A percentile compares a stretch with the other conserved stretches of the same genome.
These are phyloP conservation scores for Conops quadrifasciatus DNA, from an alignment of 2,888 invertebrate species.

Conservation along the genomic window DNA sequence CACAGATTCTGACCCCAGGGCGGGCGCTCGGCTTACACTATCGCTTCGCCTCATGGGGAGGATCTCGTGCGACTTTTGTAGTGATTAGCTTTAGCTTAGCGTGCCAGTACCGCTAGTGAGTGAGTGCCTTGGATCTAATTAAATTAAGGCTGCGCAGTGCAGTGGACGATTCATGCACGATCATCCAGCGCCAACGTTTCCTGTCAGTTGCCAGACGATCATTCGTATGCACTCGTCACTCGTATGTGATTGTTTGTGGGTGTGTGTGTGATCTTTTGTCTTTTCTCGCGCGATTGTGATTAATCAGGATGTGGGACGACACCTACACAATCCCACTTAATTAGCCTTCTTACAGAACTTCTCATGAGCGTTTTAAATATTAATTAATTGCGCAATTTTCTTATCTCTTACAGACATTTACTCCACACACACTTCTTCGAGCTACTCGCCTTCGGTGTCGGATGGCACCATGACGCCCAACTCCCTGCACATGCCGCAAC, in stretches of 20 bases:
- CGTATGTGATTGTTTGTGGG: no score
- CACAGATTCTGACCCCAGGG: conserved; percentile 33
- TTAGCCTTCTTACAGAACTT: no score
- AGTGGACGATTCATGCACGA: no score
- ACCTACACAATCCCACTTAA: conserved; percentile 37
- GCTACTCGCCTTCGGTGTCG: conserved; percentile 65
- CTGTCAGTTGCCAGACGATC: conserved; percentile 21
- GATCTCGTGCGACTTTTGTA: neutral
- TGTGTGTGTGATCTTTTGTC: no score
- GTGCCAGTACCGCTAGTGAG: neutral
- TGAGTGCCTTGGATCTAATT: conserved; percentile 27
- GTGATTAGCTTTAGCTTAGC: conserved; percentile 6
- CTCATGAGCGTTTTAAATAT: no score
- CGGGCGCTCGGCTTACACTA: neutral
- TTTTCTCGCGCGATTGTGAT: conserved; percentile 28
- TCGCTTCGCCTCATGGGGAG: neutral
- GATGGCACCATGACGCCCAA: conserved; percentile 65
- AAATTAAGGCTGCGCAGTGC: conserved; percentile 26
- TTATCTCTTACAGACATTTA: conserved; percentile 61
- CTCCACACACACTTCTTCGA: conserved; percentile 65
- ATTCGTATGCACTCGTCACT: neutral
- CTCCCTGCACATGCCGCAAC: conserved; percentile 54
- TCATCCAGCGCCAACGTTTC: conserved; percentile 29
- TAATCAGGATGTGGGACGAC: conserved; percentile 41
- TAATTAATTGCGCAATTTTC: neutral